Conservation (phyloP, 2,797 vertebrate genomes). For the Sarcoramphus papa region DNA sequence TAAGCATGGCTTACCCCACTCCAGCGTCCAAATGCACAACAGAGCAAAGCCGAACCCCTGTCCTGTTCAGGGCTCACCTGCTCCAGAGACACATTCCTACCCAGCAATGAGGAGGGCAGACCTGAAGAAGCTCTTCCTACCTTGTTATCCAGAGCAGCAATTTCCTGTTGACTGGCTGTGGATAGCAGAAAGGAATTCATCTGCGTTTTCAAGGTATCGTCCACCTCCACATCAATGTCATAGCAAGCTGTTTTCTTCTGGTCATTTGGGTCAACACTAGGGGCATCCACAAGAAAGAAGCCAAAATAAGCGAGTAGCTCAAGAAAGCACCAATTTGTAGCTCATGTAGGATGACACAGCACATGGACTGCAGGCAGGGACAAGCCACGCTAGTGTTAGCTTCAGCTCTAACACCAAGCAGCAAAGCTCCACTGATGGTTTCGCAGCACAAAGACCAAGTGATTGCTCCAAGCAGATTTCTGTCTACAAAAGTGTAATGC, state of each 20-base stretch:
- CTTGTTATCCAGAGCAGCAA: slow-evolving; percentile 98
- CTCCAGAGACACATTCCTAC: neutral
- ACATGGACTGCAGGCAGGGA: neutral
- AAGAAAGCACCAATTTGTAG: neutral
- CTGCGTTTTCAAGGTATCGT: slow-evolving; percentile 97
- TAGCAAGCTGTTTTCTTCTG: slow-evolving; percentile 99
- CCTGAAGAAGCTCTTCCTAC: slow-evolving; percentile 57
- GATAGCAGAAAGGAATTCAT: slow-evolving; percentile 99
- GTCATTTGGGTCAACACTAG: slow-evolving; percentile 96
- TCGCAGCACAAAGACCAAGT: neutral
- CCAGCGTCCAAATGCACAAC: neutral
- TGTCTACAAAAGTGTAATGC: neutral
- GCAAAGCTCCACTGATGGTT: neutral
- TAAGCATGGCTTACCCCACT: accelerated
- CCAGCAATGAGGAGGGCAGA: neutral
- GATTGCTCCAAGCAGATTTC: neutral
- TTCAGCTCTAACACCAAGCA: neutral
- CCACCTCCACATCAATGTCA: slow-evolving; percentile 98
- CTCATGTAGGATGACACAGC: neutral
- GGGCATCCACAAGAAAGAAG: neutral
- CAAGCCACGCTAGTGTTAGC: neutral
- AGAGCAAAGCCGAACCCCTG: neutral
- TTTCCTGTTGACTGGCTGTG: slow-evolving; percentile 98
- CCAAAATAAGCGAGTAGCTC: neutral
- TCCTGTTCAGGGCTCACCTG: neutral